These are phyloP conservation scores for Threskiornis aethiopicus DNA, from an alignment of 2,797 vertebrate genomes.

Conservation along the genomic window DNA sequence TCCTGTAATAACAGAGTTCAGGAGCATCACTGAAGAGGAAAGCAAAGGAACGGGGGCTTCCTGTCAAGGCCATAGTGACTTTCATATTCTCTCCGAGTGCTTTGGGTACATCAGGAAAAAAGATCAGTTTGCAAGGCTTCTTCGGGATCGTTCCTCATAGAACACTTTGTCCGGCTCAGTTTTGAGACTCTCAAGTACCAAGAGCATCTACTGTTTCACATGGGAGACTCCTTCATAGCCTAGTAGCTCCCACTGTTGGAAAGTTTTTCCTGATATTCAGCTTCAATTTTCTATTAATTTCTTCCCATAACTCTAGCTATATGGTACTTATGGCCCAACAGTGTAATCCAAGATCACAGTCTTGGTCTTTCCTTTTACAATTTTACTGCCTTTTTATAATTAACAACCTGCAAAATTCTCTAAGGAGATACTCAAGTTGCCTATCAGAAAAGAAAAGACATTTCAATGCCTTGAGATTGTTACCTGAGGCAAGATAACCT, in stretches of 20 bases:
- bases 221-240: not conserved
- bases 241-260: not conserved
- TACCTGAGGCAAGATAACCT: not conserved
- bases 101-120: not conserved
- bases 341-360: not conserved
- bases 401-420: not conserved
- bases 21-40: not conserved
- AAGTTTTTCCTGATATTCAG: not conserved
- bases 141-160: not conserved
- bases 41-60: not conserved
- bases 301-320: not conserved
- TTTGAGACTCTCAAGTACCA: not conserved
- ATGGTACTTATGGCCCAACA: not conserved
- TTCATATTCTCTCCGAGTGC: not conserved
- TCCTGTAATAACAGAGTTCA: not conserved
- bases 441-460: not conserved
- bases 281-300: constrained; percentile 3
- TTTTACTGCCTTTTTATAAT: constrained; percentile 6
- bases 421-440: not conserved
- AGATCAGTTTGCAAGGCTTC: not conserved
- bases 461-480: not conserved
- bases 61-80: not conserved
- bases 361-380: not conserved
- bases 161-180: not conserved
- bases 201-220: not conserved